A percentile compares a stretch with the other conserved stretches of the same genome.
Conservation (phyloP, 2,113 vertebrate species). For the Paedocypris sp. region DNA sequence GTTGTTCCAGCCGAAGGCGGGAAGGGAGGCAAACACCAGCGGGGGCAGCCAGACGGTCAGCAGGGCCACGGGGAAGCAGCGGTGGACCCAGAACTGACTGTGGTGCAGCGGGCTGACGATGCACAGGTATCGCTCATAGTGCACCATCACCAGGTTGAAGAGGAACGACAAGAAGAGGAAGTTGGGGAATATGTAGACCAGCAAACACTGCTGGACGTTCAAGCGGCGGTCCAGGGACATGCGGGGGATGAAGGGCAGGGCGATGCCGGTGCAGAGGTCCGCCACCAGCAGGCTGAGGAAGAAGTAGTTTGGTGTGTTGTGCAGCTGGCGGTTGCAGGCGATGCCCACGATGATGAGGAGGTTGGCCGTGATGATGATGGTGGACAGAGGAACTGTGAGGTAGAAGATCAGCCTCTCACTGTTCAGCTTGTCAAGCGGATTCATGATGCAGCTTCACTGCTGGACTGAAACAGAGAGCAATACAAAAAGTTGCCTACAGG, state of each 20-base stretch:
- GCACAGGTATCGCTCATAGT: slow-evolving; percentile 71
- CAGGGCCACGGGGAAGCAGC: slow-evolving; percentile 58
- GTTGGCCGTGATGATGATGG: slow-evolving; percentile 73
- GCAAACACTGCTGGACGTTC: slow-evolving; percentile 59
- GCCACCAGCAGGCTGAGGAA: slow-evolving; percentile 78
- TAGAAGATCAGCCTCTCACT: slow-evolving; percentile 45
- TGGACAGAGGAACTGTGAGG: slow-evolving; percentile 63
- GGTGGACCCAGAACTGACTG: slow-evolving; percentile 59
- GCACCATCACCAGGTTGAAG: slow-evolving; percentile 78
- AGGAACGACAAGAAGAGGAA: slow-evolving; percentile 80
- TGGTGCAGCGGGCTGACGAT: slow-evolving; percentile 67
- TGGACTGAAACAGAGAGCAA: background rate
- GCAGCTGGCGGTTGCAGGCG: slow-evolving; percentile 65
- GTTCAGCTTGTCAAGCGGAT: background rate
- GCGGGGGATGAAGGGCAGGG: slow-evolving; percentile 63
- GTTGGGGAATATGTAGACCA: slow-evolving; percentile 70
- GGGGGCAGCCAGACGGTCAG: slow-evolving; percentile 65
- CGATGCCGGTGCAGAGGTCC: slow-evolving; percentile 67
- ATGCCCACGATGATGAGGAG: slow-evolving; percentile 74
- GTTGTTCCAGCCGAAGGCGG: slow-evolving; percentile 76
- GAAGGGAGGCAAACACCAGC: slow-evolving; percentile 68
- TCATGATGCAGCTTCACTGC: slow-evolving; percentile 14
- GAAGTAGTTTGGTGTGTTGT: slow-evolving; percentile 75
- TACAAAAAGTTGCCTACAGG: too few relatives aligned
- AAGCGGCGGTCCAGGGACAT: slow-evolving; percentile 55